phyloP scores from a whole-genome alignment of 1,140 invertebrate species.

The Ptiloglossa arizonensis region DNA sequence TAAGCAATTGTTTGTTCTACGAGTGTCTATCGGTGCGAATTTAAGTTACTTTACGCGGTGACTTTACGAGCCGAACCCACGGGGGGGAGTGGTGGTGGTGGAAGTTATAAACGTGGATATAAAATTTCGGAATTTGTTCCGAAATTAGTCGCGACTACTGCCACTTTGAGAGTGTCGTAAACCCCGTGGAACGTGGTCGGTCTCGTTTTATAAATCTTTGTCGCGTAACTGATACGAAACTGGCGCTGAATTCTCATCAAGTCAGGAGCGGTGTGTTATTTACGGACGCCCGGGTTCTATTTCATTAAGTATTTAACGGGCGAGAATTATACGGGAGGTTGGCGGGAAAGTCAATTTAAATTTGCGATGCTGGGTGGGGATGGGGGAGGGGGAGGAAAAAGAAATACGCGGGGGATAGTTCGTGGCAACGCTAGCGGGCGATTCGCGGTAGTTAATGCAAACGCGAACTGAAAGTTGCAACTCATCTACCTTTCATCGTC shows the following conservation, averaged over 20 bases:
- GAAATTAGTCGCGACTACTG: neutral
- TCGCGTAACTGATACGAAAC: constrained; percentile 1
- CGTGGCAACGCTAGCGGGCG: too few relatives aligned
- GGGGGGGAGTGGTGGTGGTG: neutral
- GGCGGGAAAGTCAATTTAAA: neutral
- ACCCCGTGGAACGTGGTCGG: neutral
- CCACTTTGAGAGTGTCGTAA: neutral
- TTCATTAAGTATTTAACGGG: constrained; percentile 4
- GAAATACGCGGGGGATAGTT: neutral
- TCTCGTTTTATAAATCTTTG: constrained; percentile 16
- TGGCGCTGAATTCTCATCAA: constrained; percentile 2
- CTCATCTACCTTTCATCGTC: neutral
- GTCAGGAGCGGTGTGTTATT: neutral
- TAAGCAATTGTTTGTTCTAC: too few relatives aligned
- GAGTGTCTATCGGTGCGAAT: neutral
- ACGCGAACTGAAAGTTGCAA: constrained; percentile 1
- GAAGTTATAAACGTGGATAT: neutral
- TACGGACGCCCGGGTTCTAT: neutral
- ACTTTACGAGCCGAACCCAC: too few relatives aligned
- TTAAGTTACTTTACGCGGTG: neutral
- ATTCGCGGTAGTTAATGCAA: neutral
- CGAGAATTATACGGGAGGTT: neutral
- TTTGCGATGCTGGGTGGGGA: too few relatives aligned
- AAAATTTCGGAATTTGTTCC: constrained; percentile 10
- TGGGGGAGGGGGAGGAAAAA: too few relatives aligned